phyloP scores from a whole-genome alignment of 2,888 invertebrate species.

The Netelia inedita region DNA sequence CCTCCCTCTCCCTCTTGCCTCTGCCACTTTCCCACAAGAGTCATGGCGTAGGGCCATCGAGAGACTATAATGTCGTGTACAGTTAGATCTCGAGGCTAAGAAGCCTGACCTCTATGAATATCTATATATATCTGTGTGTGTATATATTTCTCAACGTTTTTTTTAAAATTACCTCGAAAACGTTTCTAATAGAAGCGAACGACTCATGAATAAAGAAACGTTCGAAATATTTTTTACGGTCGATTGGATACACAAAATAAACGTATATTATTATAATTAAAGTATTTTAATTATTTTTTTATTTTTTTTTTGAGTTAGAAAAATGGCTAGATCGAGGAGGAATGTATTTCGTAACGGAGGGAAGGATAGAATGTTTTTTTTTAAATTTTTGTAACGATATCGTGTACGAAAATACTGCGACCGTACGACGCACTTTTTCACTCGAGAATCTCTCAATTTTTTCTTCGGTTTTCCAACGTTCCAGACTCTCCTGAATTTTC shows the following conservation, averaged over 20 bases:
- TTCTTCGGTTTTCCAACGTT: background rate
- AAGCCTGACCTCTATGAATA: background rate
- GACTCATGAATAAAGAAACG: background rate
- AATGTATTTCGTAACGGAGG: no score
- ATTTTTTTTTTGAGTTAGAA: background rate
- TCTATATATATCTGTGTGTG: background rate
- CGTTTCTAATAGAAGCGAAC: background rate
- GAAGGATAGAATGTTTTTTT: background rate
- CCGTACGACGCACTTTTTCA: background rate
- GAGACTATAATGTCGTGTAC: constrained; percentile 16
- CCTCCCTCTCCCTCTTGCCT: no score
- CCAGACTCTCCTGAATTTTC: background rate
- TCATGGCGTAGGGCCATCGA: constrained; percentile 34
- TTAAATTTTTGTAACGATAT: background rate
- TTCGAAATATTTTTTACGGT: no score
- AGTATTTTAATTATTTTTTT: background rate
- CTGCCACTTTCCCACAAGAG: background rate
- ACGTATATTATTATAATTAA: background rate
- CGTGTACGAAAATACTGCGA: background rate
- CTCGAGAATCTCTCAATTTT: background rate
- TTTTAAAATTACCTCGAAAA: background rate
- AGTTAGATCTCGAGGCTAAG: background rate
- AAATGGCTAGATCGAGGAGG: background rate
- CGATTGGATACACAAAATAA: no score
- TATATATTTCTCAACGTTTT: background rate